Evolutionary conservation across 1,140 invertebrate genomes (phyloP), one percentile per base, ranked within the genome.

Genomic region (Cheumatopsyche charites): DNA sequence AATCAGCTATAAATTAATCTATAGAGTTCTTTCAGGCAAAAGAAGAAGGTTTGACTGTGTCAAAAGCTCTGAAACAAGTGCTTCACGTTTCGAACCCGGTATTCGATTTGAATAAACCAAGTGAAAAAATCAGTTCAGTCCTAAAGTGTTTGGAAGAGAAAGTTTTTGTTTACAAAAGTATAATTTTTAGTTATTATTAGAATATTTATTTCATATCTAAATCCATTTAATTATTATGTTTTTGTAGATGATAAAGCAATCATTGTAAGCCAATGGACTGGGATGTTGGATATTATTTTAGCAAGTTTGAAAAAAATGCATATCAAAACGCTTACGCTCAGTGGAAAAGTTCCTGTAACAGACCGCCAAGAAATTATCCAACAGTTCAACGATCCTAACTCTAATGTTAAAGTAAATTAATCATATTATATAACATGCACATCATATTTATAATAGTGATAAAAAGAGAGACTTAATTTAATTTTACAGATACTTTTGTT

Each of bases 221-320:
- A n/a, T n/a, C n/a, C n/a, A n/a, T 25, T 23, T 23, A 17, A 3
- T 21, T 23, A 61, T 62, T 2, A 63, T 15, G 15, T 7, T 67
- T 58, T 29, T 19, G 76, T 77, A 76, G 80, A 82, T n/a, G 91
- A 94, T 69, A 94, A 93, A 78, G 85, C 87, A n/a, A 89, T 96
- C 1, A 85, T 96, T 6, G 93, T 97, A 0, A 96, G 94, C 0
- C 94, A 96, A 78, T 97, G 94, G 94, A 90, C 92, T 0, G 87
- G 87, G 0, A 87, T 94, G 77, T 79, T 97, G 5, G 79, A 88
- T 0, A 85, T 96, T 25, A 80, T 96, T 12, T 84, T 86, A 26
- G 70, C 78, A 0, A 87, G 91, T 78, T 81, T 96, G 15, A 76
- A 83, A 6, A 70, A 81, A 3, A 78, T 81, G 12, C 78, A 80